Evolutionary conservation across 2,888 invertebrate species (phyloP), one percentile per base, ranked within the genome.

Genomic region (Stramonita haemastoma): DNA sequence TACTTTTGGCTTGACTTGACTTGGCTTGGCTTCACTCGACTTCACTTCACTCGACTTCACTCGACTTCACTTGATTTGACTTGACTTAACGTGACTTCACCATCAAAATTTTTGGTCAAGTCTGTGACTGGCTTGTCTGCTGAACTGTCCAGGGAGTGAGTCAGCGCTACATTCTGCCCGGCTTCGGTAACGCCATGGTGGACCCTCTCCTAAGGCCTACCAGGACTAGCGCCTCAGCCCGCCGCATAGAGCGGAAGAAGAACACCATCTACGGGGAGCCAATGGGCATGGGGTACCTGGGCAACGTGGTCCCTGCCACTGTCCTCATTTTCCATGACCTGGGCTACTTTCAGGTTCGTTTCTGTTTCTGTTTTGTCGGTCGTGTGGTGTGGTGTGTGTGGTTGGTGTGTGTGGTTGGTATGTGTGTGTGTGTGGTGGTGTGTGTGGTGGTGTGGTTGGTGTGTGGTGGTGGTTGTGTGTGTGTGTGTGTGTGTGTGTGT

Each of bases 241-340:
- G 92, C 34, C 91, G 90, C 84, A 92, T 92, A 83, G 93, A 93
- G 88, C 92, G 92, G 56, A 91, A 91, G 90, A 93, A 93, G 90
- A 92, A 93, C 87, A 93, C 93, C 5, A 93, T 93, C 66, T 93
- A 93, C 89, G 92, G 93, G 1, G 93, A 93, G 84, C 93, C 93
- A 5, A 93, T 93, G 93, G 93, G 93, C 15, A 91, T 93, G 91
- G 93, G 93, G 15, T 93, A 93, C 89, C 90, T 93, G n/a, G 93
- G 93, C 22, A 93, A 92, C 90, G 92, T 93, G 15, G 92, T 93
- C 0, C 93, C 93, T 5, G 92, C 93, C 22, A 90, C 91, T 0
- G 92, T 93, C 5, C 73, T 93, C n/a, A 91, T 92, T 32, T 93
- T 93, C 86, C 91, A 93, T 84, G 92, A 93, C 85, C 90, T 93